Conservation (phyloP, 2,888 invertebrate genomes). For the Zygogramma bicolorata region DNA sequence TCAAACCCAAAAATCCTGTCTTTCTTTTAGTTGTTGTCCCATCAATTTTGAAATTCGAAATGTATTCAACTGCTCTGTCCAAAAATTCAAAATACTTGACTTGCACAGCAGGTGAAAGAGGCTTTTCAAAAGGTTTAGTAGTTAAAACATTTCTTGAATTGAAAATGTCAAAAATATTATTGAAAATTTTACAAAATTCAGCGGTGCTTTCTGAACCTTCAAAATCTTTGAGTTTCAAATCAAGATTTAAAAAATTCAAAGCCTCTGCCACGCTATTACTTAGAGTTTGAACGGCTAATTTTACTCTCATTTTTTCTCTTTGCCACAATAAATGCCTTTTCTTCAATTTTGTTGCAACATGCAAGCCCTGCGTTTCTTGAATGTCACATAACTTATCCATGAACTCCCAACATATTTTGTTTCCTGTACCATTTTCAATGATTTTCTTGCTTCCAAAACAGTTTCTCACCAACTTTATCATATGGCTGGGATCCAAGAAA, state of each 20-base stretch:
- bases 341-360: slow-evolving; percentile 9
- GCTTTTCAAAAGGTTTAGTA: slow-evolving; percentile 20
- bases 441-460: slow-evolving; percentile 7
- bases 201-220: neutral
- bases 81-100: slow-evolving; percentile 1
- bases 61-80: slow-evolving; percentile 1
- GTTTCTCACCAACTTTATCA: neutral
- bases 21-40: slow-evolving; percentile 14
- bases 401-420: neutral
- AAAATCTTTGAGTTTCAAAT: neutral
- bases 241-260: neutral
- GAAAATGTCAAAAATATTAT: slow-evolving; percentile 30
- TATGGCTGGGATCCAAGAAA: slow-evolving; percentile 5
- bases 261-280: slow-evolving; percentile 35
- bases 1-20: slow-evolving; percentile 38
- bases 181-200: slow-evolving; percentile 19
- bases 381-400: slow-evolving; percentile 34
- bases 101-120: slow-evolving; percentile 11
- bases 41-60: neutral
- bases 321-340: slow-evolving; percentile 15
- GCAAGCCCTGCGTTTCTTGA: slow-evolving; percentile 32
- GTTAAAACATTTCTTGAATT: slow-evolving; percentile 18
- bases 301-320: slow-evolving; percentile 47
- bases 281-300: slow-evolving; percentile 44
- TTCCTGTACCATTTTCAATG: neutral